A percentile compares a stretch with the other conserved stretches of the same genome.
Evolutionary conservation across 2,888 invertebrate genomes (phyloP).

Genomic region (Hypena proboscidalis): DNA sequence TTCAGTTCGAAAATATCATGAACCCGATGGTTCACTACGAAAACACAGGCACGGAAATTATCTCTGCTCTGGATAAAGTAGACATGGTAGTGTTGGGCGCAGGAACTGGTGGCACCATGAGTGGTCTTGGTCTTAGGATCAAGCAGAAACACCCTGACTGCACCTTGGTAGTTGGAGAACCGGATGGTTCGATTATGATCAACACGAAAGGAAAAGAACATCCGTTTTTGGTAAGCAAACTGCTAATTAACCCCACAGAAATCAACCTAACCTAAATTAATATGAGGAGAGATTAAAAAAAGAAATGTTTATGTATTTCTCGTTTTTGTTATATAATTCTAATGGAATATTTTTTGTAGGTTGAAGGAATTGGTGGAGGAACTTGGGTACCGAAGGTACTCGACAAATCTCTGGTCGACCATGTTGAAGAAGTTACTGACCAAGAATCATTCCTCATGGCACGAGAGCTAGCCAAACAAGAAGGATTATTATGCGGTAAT

Average conservation of each 20-base stretch:
- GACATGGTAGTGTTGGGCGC: slow-evolving; percentile 93
- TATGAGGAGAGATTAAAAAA: too few relatives aligned
- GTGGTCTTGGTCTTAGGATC: slow-evolving; percentile 93
- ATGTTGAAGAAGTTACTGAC: slow-evolving; percentile 93
- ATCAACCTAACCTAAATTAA: too few relatives aligned
- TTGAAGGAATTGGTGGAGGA: slow-evolving; percentile 95
- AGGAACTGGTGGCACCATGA: slow-evolving; percentile 96
- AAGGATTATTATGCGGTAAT: slow-evolving; percentile 94
- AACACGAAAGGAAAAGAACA: slow-evolving; percentile 40
- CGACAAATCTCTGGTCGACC: slow-evolving; percentile 90
- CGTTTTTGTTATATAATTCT: too few relatives aligned
- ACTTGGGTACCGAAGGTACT: slow-evolving; percentile 96
- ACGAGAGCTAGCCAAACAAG: slow-evolving; percentile 92
- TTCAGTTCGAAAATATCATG: slow-evolving; percentile 93
- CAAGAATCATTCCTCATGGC: slow-evolving; percentile 92
- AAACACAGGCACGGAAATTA: slow-evolving; percentile 95
- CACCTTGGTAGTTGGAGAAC: slow-evolving; percentile 93
- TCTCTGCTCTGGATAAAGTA: slow-evolving; percentile 87
- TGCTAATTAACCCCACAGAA: too few relatives aligned
- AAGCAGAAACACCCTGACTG: slow-evolving; percentile 92
- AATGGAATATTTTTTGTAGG: too few relatives aligned
- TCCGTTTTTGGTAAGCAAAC: slow-evolving; percentile 47
- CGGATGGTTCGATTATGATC: slow-evolving; percentile 89
- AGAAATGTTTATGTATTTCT: too few relatives aligned
- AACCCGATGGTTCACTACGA: slow-evolving; percentile 98